Conservation (phyloP, 1,140 invertebrate species). For the Teleogryllus occipitalis region DNA sequence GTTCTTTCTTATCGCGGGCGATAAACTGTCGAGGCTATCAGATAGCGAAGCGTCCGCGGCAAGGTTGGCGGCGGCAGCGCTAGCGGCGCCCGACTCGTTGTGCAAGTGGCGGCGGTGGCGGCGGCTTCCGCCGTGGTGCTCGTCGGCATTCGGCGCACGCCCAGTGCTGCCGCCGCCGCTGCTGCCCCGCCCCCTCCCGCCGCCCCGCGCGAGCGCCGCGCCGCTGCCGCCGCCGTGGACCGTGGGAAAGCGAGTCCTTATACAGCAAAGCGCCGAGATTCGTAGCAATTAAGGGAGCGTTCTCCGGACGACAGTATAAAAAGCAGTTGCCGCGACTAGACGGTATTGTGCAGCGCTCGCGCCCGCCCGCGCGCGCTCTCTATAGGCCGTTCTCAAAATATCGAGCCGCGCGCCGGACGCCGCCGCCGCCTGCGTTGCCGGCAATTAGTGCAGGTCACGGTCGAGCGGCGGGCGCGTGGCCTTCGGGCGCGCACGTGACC, state of each 20-base stretch:
- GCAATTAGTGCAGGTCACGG: neutral
- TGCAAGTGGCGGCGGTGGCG: neutral
- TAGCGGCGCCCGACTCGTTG: neutral
- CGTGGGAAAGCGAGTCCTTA: slow-evolving; percentile 17
- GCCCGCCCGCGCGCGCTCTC: too few species aligned
- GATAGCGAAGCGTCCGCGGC: too few species aligned
- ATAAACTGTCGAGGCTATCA: too few species aligned
- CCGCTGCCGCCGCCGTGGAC: neutral
- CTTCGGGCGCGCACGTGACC: neutral
- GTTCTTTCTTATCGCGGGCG: too few species aligned
- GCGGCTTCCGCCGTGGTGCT: neutral
- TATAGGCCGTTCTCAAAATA: neutral
- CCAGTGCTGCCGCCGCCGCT: neutral
- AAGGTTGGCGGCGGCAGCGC: neutral
- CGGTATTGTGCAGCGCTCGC: neutral
- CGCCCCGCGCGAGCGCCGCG: neutral
- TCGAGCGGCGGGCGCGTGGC: neutral
- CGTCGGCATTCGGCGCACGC: neutral
- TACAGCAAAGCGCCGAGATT: slow-evolving; percentile 12
- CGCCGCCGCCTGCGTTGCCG: neutral
- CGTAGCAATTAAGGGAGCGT: neutral
- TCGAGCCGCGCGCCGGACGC: neutral
- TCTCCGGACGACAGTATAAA: neutral
- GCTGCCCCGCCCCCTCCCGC: neutral
- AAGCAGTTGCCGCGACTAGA: neutral